Conservation (phyloP, 2,888 invertebrate genomes). For the Amiota minor region DNA sequence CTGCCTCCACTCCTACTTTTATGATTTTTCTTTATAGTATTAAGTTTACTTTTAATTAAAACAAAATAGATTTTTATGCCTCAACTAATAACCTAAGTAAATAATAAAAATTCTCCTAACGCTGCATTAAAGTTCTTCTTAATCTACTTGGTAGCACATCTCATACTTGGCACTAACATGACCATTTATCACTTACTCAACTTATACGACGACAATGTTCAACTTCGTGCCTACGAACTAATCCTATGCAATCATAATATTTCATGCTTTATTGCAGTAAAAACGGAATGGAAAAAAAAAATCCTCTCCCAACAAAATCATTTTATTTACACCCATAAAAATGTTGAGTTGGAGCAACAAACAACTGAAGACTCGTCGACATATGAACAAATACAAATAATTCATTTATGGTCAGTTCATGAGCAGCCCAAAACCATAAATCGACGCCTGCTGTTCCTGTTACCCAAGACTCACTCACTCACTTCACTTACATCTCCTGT, state of each 20-base stretch:
- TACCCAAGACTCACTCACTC: too few species aligned
- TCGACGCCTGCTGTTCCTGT: conserved; percentile 8
- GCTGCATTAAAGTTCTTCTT: neutral
- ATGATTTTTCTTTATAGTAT: too few species aligned
- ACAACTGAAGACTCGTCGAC: neutral
- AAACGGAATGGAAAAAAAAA: conserved; percentile 2
- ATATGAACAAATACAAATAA: conserved; percentile 51
- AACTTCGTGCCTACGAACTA: conserved; percentile 48
- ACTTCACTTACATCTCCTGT: too few species aligned
- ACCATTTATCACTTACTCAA: conserved; percentile 61
- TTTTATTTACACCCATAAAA: conserved; percentile 27
- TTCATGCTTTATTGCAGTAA: conserved; percentile 63
- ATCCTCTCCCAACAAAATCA: conserved; percentile 10
- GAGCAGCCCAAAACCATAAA: conserved; percentile 19
- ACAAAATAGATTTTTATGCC: conserved; percentile 25
- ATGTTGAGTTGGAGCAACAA: neutral
- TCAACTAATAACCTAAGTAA: conserved; percentile 25
- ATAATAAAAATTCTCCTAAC: neutral
- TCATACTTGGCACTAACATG: conserved; percentile 2
- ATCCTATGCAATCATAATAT: conserved; percentile 65
- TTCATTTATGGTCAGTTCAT: conserved; percentile 54
- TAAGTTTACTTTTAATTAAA: conserved; percentile 28
- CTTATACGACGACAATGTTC: neutral
- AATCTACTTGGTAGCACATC: neutral
- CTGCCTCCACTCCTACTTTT: too few species aligned